Conservation (phyloP, 2,797 vertebrate species). For the Rhodeus uyekii region DNA sequence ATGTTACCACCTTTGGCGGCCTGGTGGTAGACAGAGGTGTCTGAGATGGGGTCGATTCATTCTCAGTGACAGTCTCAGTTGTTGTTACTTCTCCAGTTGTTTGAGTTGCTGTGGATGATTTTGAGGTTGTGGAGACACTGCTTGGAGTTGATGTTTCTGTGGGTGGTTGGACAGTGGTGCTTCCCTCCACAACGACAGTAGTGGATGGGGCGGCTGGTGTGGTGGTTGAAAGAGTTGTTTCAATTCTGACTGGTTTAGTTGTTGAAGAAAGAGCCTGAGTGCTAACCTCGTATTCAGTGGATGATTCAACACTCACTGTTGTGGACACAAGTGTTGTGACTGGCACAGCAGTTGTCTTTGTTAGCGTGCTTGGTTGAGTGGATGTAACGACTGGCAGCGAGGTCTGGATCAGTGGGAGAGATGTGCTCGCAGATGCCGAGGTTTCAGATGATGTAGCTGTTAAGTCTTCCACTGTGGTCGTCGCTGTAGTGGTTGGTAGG, state of each 20-base stretch:
- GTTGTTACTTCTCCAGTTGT: background rate
- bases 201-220: background rate
- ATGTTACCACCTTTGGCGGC: background rate
- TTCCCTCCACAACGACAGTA: background rate
- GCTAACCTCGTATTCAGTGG: background rate
- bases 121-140: background rate
- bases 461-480: background rate
- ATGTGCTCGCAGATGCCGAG: background rate
- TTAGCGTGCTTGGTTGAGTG: background rate
- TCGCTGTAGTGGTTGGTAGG: background rate
- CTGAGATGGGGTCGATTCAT: background rate
- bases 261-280: background rate
- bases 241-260: background rate
- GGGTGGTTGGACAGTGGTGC: background rate
- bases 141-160: background rate
- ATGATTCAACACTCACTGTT: background rate
- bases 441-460: background rate
- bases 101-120: background rate
- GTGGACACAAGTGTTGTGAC: background rate
- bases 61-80: background rate
- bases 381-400: conserved; percentile 6
- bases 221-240: background rate
- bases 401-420: background rate
- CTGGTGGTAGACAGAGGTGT: background rate
- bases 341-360: conserved; percentile 26